Conservation (phyloP, 2,888 invertebrate species). For the Eutolmus rufibarbis region DNA sequence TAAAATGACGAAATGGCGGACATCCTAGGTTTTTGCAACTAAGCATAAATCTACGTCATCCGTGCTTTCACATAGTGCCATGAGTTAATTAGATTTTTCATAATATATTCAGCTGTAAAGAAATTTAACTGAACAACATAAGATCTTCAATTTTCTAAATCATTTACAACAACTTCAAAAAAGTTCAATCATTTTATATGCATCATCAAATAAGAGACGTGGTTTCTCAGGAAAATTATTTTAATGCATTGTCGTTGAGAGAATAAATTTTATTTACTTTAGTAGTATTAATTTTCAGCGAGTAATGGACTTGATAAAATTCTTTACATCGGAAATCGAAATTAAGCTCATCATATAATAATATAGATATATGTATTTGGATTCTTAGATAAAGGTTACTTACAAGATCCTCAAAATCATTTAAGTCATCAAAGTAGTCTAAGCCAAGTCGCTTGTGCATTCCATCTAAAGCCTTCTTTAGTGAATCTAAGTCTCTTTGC, state of each 20-base stretch:
- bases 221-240: not conserved
- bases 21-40: not conserved
- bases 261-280: not conserved
- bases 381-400: constrained; percentile 41
- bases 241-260: not conserved
- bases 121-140: not conserved
- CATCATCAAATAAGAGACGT: not conserved
- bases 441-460: constrained; percentile 59
- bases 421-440: constrained; percentile 58
- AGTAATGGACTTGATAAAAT: not conserved
- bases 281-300: too few relatives aligned
- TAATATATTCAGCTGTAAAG: not conserved
- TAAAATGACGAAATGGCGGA: not conserved
- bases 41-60: too few relatives aligned
- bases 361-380: not conserved
- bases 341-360: too few relatives aligned
- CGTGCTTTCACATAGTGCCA: not conserved
- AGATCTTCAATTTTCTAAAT: not conserved
- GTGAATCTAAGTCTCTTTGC: constrained; percentile 55
- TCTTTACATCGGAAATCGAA: too few relatives aligned
- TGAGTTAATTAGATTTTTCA: not conserved
- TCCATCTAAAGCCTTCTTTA: constrained; percentile 55
- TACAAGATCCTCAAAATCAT: constrained; percentile 60
- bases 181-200: not conserved
- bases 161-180: not conserved